Evolutionary conservation across 1,140 invertebrate species (phyloP), one percentile per base, ranked within the genome.

Genomic region (Drosophila bocqueti): DNA sequence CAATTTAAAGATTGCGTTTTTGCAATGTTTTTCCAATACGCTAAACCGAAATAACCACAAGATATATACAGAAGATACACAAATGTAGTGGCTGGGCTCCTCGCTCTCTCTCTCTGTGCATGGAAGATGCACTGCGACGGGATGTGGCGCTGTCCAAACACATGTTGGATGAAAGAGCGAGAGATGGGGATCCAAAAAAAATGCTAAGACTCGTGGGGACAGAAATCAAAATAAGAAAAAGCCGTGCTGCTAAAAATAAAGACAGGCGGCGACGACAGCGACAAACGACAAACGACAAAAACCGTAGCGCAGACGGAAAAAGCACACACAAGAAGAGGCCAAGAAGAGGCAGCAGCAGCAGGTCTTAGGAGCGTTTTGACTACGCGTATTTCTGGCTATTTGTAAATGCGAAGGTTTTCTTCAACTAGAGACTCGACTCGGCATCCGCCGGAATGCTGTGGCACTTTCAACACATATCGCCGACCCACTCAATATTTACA

Each of bases 401-500:
- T 89, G 84, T 87, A 81, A 81, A 84, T 75, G 68, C 81, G 81
- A 89, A 89, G 85, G 84, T 90, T 89, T 76, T 58, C 67, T 76
- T 58, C 67, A 21, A 58, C 49, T n/a, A 68, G 46, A 34, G 46
- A 34, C 31, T 34, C 31, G 36, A 50, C 34, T 40, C 24, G 34
- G 18, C 50, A 76, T 76, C 60, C 54, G 54, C 15, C 52, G 57
- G 60, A 64, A 40, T 50, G 43, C 24, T 68, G 34, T 34, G 50
- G 65, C 66, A 57, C 31, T 68, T 68, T 71, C 67, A 71, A 69
- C 68, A 71, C 69, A 24, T 26, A 38, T 24, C 34, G 9, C 18
- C 18, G n/a, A 10, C 38, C 46, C 62, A 34, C 69, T 73, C 67
- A 73, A 60, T 73, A 73, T 73, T 73, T 73, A 73, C 69, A 73